A percentile compares a stretch with the other conserved stretches of the same genome.
Conservation (phyloP, 2,888 invertebrate genomes). For the Adela reaumurella region DNA sequence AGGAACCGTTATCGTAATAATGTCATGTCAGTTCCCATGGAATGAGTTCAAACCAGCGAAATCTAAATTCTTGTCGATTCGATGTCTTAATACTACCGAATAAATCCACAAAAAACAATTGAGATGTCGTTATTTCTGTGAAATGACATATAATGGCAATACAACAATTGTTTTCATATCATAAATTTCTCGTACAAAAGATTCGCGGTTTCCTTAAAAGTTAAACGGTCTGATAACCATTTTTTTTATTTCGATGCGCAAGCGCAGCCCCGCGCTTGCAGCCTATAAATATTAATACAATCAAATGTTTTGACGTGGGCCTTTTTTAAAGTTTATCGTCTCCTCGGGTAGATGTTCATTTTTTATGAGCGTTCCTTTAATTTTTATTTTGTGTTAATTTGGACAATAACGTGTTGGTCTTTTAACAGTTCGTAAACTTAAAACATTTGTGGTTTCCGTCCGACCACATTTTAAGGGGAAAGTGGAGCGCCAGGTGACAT, state of each 20-base stretch:
- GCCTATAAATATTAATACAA: slow-evolving; percentile 57
- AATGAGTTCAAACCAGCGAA: not conserved
- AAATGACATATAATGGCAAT: slow-evolving; percentile 52
- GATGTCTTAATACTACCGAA: slow-evolving; percentile 36
- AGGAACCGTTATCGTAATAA: too few relatives aligned
- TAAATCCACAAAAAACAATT: slow-evolving; percentile 30
- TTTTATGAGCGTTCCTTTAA: slow-evolving; percentile 45
- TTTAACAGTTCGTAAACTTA: slow-evolving; percentile 58
- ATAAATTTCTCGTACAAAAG: slow-evolving; percentile 54
- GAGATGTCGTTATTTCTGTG: slow-evolving; percentile 50
- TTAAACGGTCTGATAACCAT: slow-evolving; percentile 53
- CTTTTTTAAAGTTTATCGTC: slow-evolving; percentile 54
- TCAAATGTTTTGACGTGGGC: slow-evolving; percentile 57
- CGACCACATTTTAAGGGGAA: too few relatives aligned
- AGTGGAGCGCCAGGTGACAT: slow-evolving; percentile 5
- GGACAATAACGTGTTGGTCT: slow-evolving; percentile 51
- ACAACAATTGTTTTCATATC: slow-evolving; percentile 50
- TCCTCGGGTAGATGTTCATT: slow-evolving; percentile 39
- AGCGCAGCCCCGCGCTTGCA: slow-evolving; percentile 16
- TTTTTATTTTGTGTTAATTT: slow-evolving; percentile 58
- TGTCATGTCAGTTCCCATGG: too few relatives aligned
- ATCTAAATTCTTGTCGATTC: not conserved
- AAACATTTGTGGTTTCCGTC: slow-evolving; percentile 5
- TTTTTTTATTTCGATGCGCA: slow-evolving; percentile 33
- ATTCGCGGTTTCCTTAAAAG: slow-evolving; percentile 56